Conservation (phyloP, 2,888 invertebrate species). For the Pristionchus arcanus region DNA sequence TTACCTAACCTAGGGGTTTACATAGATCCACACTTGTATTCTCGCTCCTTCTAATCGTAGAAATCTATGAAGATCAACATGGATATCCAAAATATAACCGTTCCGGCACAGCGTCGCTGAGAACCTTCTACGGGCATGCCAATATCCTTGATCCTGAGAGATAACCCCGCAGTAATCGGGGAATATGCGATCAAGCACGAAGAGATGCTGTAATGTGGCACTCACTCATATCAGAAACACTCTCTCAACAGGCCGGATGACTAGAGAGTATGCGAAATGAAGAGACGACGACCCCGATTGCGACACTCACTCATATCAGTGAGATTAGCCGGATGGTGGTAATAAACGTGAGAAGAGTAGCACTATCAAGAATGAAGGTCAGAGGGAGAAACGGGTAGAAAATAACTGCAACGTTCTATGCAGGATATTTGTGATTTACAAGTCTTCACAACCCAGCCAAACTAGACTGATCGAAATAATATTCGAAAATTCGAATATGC, state of each 20-base stretch:
- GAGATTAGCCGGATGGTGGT: neutral
- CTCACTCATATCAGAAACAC: neutral
- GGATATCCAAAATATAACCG: neutral
- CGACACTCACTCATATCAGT: conserved; percentile 1
- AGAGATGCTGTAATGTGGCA: neutral
- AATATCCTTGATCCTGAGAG: neutral
- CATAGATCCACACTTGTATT: too few relatives aligned
- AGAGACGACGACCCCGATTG: too few relatives aligned
- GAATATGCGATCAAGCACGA: neutral
- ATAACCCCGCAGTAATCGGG: neutral
- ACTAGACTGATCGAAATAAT: neutral
- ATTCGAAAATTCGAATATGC: neutral
- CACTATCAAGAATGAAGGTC: conserved; percentile 12
- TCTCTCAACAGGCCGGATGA: too few relatives aligned
- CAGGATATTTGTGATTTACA: too few relatives aligned
- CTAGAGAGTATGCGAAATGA: too few relatives aligned
- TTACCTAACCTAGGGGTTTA: too few relatives aligned
- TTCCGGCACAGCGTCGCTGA: neutral
- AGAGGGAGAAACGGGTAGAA: neutral
- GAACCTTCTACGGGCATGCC: neutral
- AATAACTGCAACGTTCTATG: neutral
- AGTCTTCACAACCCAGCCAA: too few relatives aligned
- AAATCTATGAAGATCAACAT: neutral
- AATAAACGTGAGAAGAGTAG: neutral
- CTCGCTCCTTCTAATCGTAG: too few relatives aligned